These are phyloP conservation scores for Apteryx owenii DNA, from an alignment of 2,113 vertebrate species.

Conservation along the genomic window DNA sequence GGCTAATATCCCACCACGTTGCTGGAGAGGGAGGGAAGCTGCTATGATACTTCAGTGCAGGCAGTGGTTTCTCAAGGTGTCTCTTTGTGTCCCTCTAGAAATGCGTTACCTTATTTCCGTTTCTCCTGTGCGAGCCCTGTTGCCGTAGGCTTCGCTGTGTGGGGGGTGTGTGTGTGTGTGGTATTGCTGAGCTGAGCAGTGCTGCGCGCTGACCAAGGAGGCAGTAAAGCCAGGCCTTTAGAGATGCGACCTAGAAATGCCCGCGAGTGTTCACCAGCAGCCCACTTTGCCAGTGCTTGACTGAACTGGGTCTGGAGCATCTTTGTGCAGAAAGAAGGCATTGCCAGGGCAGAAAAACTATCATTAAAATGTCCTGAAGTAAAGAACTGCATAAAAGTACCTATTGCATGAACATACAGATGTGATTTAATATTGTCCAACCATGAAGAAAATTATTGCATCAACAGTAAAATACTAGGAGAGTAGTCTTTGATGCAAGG, in stretches of 20 bases:
- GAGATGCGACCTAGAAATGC: not conserved
- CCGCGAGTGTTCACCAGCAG: not conserved
- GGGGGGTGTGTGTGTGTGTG: too few species aligned
- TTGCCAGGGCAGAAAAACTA: not conserved
- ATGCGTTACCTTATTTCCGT: not conserved
- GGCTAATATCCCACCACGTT: not conserved
- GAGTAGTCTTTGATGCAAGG: too few species aligned
- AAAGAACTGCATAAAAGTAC: not conserved
- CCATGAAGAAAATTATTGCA: not conserved
- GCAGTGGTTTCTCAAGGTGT: not conserved
- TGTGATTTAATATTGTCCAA: not conserved
- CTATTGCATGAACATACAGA: too few species aligned
- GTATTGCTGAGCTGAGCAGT: not conserved
- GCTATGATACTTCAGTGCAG: not conserved
- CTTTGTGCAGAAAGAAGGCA: not conserved
- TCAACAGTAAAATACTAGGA: not conserved
- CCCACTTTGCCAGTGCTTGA: not conserved
- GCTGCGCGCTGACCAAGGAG: not conserved
- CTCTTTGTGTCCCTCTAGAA: not conserved
- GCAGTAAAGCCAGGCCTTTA: rapidly evolving
- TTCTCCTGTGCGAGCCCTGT: not conserved
- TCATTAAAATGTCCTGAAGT: not conserved
- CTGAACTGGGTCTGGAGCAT: not conserved
- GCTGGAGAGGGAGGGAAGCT: too few species aligned
- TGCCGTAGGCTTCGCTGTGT: not conserved